Conservation (phyloP, 2,113 vertebrate genomes). For the Grammomys dolichurus region DNA sequence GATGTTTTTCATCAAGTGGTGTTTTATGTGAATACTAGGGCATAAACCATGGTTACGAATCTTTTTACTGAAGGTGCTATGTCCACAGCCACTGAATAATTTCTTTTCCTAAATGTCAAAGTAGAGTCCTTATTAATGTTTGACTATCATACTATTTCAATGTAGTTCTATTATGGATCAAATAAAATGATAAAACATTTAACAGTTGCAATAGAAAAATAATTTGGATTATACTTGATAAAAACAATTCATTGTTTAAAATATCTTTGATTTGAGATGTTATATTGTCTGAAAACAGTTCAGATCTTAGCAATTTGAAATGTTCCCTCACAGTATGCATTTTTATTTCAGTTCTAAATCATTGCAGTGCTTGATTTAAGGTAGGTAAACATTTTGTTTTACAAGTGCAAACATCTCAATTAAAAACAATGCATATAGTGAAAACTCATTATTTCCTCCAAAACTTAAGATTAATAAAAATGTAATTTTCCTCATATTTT, state of each 20-base stretch:
- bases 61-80: neutral
- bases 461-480: conserved; percentile 11
- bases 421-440: conserved; percentile 41
- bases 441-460: conserved; percentile 14
- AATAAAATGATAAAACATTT: conserved; percentile 20
- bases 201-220: conserved; percentile 40
- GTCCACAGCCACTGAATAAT: neutral
- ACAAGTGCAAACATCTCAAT: conserved; percentile 52
- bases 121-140: neutral
- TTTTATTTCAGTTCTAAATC: conserved; percentile 30
- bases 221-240: conserved; percentile 17
- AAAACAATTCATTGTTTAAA: neutral
- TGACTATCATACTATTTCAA: conserved; percentile 22
- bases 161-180: neutral
- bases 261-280: conserved; percentile 22
- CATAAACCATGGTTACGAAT: neutral
- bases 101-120: neutral
- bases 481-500: neutral
- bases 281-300: conserved; percentile 55
- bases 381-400: conserved; percentile 47
- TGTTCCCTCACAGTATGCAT: neutral
- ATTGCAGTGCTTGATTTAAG: conserved; percentile 42
- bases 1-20: neutral
- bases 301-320: conserved; percentile 21
- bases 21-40: neutral